Percentiles rank a stretch among this genome's conserved stretches.
These are phyloP conservation scores for Eupsilia transversa DNA, from an alignment of 2,888 invertebrate genomes.

Conservation along the genomic window DNA sequence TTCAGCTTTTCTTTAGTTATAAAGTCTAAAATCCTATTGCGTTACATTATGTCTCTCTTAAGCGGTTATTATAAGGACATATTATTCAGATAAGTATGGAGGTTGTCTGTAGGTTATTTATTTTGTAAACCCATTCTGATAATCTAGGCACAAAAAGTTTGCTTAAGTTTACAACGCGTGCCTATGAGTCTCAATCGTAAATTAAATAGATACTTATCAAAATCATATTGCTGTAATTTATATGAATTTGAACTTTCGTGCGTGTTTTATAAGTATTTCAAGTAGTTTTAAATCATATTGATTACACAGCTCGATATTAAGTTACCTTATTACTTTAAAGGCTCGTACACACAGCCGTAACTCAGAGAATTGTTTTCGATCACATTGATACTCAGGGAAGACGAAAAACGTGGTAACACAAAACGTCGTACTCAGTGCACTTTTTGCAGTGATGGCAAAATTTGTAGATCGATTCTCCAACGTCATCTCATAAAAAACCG, in stretches of 20 bases:
- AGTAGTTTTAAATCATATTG: conserved; percentile 25
- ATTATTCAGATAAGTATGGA: neutral
- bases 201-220: conserved; percentile 54
- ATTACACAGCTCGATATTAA: conserved; percentile 6
- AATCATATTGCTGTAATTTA: conserved; percentile 41
- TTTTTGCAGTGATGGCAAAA: too few relatives aligned
- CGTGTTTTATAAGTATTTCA: conserved; percentile 25
- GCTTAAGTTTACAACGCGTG: conserved; percentile 52
- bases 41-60: neutral
- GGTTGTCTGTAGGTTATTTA: conserved; percentile 65
- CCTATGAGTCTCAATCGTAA: conserved; percentile 44
- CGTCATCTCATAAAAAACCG: too few relatives aligned
- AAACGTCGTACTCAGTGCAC: too few relatives aligned
- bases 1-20: neutral
- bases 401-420: too few relatives aligned
- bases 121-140: conserved; percentile 57
- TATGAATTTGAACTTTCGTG: conserved; percentile 27
- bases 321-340: neutral
- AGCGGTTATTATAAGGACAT: neutral
- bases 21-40: neutral
- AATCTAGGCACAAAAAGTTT: conserved; percentile 56
- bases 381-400: neutral
- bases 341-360: too few relatives aligned
- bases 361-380: neutral
- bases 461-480: too few relatives aligned